These are phyloP conservation scores for Germaria angustata DNA, from an alignment of 2,888 invertebrate species.

Conservation along the genomic window DNA sequence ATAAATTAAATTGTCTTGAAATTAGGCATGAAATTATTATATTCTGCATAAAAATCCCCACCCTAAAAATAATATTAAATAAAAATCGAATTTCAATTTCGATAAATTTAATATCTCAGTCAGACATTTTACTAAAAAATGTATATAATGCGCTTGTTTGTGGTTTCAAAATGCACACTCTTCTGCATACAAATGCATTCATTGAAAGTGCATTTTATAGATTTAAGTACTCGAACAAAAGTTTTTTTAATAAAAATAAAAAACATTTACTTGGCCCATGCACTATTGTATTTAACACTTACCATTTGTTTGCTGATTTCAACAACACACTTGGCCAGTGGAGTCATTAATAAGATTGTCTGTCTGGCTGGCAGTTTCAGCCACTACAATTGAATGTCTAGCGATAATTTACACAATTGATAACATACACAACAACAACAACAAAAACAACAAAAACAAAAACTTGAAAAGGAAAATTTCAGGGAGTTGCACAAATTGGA, in stretches of 20 bases:
- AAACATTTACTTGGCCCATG: constrained; percentile 4
- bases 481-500: constrained; percentile 56
- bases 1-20: constrained; percentile 6
- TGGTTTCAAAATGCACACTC: not conserved
- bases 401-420: constrained; percentile 43
- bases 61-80: constrained; percentile 15
- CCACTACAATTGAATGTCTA: constrained; percentile 6
- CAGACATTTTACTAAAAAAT: not conserved
- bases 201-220: not conserved
- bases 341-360: constrained; percentile 30
- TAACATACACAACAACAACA: not conserved
- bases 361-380: not conserved
- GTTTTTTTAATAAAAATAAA: not conserved
- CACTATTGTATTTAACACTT: constrained; percentile 39
- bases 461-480: constrained; percentile 2
- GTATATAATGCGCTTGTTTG: not conserved
- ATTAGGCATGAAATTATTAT: constrained; percentile 22
- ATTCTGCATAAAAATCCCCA: not conserved
- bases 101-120: constrained; percentile 14
- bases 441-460: not conserved
- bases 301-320: constrained; percentile 38
- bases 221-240: constrained; percentile 19
- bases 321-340: constrained; percentile 22
- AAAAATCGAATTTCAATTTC: constrained; percentile 1
- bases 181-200: constrained; percentile 30